A percentile compares a stretch with the other conserved stretches of the same genome.
Evolutionary conservation across 2,888 invertebrate species (phyloP).

Genomic region (Onthophagus sagittarius): DNA sequence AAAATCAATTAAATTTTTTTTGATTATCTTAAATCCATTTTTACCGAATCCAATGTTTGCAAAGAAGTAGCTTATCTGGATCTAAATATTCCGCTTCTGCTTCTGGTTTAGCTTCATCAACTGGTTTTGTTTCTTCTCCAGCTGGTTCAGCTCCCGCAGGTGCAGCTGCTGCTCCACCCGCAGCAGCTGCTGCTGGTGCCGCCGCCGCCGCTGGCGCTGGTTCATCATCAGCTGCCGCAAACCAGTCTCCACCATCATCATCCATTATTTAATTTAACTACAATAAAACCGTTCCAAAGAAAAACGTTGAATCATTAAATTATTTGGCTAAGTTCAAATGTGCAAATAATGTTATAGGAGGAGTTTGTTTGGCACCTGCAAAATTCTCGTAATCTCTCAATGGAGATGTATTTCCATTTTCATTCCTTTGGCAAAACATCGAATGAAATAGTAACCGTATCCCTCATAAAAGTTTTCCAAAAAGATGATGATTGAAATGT

Average conservation of each 20-base stretch:
- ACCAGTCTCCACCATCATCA: constrained; percentile 39
- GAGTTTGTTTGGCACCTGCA: neutral
- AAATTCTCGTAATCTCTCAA: too few species aligned
- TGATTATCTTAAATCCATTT: neutral
- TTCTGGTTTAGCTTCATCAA: constrained; percentile 36
- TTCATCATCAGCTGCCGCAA: constrained; percentile 33
- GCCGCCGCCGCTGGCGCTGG: constrained; percentile 23
- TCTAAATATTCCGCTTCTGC: constrained; percentile 51
- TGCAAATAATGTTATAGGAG: neutral
- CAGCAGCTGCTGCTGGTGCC: constrained; percentile 30
- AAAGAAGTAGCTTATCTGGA: constrained; percentile 64
- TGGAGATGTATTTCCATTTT: too few species aligned
- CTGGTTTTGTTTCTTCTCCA: constrained; percentile 39
- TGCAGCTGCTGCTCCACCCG: constrained; percentile 35
- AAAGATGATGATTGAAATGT: neutral
- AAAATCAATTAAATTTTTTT: neutral
- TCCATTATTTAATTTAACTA: constrained; percentile 25
- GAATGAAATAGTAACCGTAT: neutral
- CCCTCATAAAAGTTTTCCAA: too few species aligned
- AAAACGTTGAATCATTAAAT: neutral
- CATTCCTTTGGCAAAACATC: neutral
- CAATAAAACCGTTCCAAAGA: neutral
- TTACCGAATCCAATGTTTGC: constrained; percentile 80
- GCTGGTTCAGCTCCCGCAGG: constrained; percentile 35
- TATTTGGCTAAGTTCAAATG: neutral